Base-by-base conservation (phyloP, 2,888 invertebrate genomes). In the Drosophila eohydei region DNA sequence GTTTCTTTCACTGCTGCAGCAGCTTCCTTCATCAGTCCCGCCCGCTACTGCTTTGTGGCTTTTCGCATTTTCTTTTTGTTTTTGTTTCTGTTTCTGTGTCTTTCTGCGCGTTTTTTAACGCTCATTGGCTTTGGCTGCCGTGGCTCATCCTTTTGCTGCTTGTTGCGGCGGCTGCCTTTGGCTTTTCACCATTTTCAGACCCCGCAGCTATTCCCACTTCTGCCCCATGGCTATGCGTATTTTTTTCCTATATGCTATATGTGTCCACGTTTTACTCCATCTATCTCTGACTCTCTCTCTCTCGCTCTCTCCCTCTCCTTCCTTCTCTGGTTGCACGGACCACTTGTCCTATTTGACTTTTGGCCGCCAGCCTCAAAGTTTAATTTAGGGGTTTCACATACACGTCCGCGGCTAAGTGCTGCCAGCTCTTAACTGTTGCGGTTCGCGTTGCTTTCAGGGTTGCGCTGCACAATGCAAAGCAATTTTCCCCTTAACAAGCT, bases 311-410 rank as follows among this genome's bases (percentile, higher is more conserved):
- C 52, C 6, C n/a, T 2, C 41, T 21, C n/a, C 16, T 7, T 16
- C 12, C 26, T 9, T 38, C 58, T 30, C 60, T 71, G 40, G 51
- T 56, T 68, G 48, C 54, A 32, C 41, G 55, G 41, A 43, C 44
- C 50, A 51, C 43, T 36, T 32, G 43, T 74, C 59, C 78, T 51
- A 74, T 66, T 78, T 59, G 72, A 32, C 64, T 65, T 80, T 71
- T 56, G 65, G 50, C 82, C 56, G 51, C 63, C 60, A 44, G 65
- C 72, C 71, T 67, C 69, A 58, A 62, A 76, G 74, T 84, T 88
- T 76, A 89, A 84, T 89, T 88, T 83, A 63, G 68, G 69, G 64
- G 74, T 70, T 73, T 64, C 81, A 76, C 81, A 83, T 71, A 70
- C 68, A 73, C 68, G 72, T 66, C 61, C 62, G 44, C 74, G 58